Evolutionary conservation across 2,888 invertebrate genomes (phyloP).

Genomic region (Hartigia nigra): DNA sequence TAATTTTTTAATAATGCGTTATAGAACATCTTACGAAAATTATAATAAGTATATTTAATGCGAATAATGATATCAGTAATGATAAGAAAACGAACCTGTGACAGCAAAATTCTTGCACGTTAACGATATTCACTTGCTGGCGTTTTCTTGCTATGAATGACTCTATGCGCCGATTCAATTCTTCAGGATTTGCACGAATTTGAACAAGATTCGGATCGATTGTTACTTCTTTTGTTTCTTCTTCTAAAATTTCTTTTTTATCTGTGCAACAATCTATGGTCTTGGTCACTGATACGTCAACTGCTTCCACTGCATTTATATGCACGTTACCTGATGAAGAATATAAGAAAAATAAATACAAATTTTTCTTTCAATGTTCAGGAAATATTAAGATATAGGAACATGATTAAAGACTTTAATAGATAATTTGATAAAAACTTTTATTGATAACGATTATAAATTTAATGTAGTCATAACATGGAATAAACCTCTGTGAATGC

Average conservation of each 20-base stretch:
- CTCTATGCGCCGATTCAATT: constrained; percentile 76
- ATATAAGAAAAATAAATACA: not conserved
- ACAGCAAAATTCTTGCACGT: constrained; percentile 80
- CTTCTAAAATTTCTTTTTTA: constrained; percentile 10
- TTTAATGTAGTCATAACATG: not conserved
- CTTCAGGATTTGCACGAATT: constrained; percentile 75
- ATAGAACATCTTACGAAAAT: constrained; percentile 9
- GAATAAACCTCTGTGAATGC: not conserved
- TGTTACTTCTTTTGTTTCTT: constrained; percentile 51
- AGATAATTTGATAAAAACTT: not conserved
- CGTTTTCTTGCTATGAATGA: constrained; percentile 82
- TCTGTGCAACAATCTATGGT: not conserved
- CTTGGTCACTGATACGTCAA: not conserved
- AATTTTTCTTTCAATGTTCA: not conserved
- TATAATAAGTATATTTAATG: not conserved
- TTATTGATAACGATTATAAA: not conserved
- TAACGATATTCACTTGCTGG: constrained; percentile 78
- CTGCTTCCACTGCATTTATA: not conserved
- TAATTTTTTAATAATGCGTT: not conserved
- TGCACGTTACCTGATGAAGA: not conserved
- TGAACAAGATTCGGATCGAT: constrained; percentile 72
- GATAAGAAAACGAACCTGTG: constrained; percentile 46
- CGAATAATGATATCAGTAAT: constrained; percentile 11
- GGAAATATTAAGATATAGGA: not conserved
- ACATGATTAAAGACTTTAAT: not conserved